Conservation (phyloP, 2,888 invertebrate species). For the Erynnis tages region DNA sequence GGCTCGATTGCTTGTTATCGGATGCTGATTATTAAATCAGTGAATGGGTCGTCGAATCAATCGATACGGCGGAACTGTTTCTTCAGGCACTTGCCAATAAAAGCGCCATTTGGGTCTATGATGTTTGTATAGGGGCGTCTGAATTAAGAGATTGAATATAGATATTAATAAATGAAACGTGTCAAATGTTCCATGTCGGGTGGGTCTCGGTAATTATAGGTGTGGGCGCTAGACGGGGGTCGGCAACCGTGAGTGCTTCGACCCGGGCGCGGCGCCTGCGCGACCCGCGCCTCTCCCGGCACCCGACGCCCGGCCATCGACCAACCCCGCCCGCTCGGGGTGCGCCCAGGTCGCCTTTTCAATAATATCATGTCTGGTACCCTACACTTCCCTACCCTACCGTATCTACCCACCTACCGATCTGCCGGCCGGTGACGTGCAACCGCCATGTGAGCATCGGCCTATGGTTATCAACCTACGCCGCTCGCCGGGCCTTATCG, state of each 20-base stretch:
- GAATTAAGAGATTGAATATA: background rate
- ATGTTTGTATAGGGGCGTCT: background rate
- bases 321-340: conserved; percentile 48
- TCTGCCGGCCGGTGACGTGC: background rate
- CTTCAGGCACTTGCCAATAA: no score
- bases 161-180: conserved; percentile 7
- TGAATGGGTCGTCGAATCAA: no score
- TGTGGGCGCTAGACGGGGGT: conserved; percentile 64
- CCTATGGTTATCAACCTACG: no score
- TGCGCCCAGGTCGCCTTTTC: conserved; percentile 35
- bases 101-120: background rate
- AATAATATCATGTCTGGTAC: conserved; percentile 31
- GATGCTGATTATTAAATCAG: background rate
- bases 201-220: conserved; percentile 43
- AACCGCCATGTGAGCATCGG: background rate
- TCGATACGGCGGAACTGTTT: no score
- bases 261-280: conserved; percentile 69
- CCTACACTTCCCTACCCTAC: conserved; percentile 15
- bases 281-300: conserved; percentile 70
- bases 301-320: conserved; percentile 57
- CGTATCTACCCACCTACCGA: background rate
- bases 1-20: background rate
- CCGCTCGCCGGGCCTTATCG: no score
- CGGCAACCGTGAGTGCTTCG: conserved; percentile 75
- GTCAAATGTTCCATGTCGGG: conserved; percentile 31